Base-by-base conservation (phyloP, 64 coral and sea anemone genomes). In the Porites australiensis region DNA sequence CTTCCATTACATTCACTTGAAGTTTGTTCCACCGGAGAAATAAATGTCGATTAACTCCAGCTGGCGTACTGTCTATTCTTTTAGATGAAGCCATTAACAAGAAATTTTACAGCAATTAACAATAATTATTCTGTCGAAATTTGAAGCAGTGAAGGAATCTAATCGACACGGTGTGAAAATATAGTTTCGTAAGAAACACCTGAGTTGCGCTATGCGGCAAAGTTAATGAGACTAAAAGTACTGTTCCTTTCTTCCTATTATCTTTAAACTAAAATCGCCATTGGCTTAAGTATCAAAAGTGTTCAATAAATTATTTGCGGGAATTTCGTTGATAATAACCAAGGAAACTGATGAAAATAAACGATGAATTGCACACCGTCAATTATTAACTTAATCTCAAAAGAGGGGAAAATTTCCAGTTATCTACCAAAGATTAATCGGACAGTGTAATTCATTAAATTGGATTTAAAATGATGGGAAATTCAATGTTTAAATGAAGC, bases 251-350 rank as follows among this genome's bases (percentile, higher is more conserved):
- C 44, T 15, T 57, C 54, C 54, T 57, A 9, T 12, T 57, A 6
- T 16, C 49, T 49, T 49, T 76, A 9, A 70, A 50, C 66, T 8
- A 19, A 76, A 51, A 45, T 62, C 20, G 55, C 63, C 7, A 81
- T 81, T 81, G 58, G 77, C 8, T 16, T n/a, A 68, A 84, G 63
- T 21, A 6, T 57, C 0, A 1, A 4, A 11, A 10, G 19, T 52
- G 63, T 84, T 67, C 18, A 69, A 84, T 84, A 50, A 84, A 84
- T 69, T 20, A 68, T 84, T 64, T 50, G 45, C 43, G 62, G 44
- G 43, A 37, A 37, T n/a, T 84, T 21, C 37, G 27, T 22, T 69
- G 2, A 81, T 81, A 43, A 61, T 46, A 62, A 44, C 6, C 13
- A 9, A 18, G 12, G 3, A 75, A 75, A 75, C 4, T 12, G 12